Conservation (phyloP, 2,113 vertebrate species). For the Catagonus wagneri region DNA sequence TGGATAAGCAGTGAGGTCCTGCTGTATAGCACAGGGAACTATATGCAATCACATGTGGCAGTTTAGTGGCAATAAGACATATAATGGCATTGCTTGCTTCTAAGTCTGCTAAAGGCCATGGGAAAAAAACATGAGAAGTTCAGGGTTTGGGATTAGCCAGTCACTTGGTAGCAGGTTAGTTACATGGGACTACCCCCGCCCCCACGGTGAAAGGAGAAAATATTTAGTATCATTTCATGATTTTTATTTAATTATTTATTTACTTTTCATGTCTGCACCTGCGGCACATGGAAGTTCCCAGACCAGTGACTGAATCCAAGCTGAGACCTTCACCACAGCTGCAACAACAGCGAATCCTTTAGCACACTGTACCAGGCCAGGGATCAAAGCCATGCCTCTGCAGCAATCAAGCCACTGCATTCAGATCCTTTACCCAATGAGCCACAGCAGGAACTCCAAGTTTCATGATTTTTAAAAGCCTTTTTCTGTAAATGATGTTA, state of each 20-base stretch:
- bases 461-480: not conserved
- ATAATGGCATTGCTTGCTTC: not conserved
- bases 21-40: too few relatives aligned
- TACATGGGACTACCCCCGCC: not conserved
- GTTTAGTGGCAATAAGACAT: not conserved
- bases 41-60: not conserved
- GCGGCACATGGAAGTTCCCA: too few relatives aligned
- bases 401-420: too few relatives aligned
- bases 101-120: not conserved
- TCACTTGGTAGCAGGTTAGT: not conserved
- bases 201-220: not conserved
- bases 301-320: too few relatives aligned
- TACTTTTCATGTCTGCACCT: too few relatives aligned
- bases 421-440: too few relatives aligned
- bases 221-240: not conserved
- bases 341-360: too few relatives aligned
- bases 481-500: not conserved
- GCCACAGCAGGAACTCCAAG: not conserved
- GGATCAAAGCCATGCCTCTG: too few relatives aligned
- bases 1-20: too few relatives aligned
- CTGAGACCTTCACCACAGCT: too few relatives aligned
- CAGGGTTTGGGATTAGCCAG: not conserved
- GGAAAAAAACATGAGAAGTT: not conserved
- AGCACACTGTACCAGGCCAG: too few relatives aligned
- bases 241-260: not conserved